phyloP scores from a whole-genome alignment of 2,797 vertebrate species.

The Sylvia borin region DNA sequence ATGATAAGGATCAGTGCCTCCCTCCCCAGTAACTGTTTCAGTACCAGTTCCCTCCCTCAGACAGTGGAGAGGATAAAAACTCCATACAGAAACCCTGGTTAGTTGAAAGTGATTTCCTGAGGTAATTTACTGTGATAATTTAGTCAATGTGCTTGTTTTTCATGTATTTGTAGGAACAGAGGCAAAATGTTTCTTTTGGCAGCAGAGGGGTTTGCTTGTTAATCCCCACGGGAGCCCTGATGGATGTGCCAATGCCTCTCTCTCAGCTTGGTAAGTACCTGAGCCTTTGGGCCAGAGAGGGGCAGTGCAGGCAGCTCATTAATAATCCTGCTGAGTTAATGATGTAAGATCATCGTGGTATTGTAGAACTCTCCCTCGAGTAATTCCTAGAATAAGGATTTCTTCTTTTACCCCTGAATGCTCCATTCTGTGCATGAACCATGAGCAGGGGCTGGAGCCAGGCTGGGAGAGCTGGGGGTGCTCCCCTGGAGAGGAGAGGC shows the following conservation, averaged over 20 bases:
- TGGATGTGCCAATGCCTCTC: not conserved
- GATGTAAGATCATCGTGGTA: not conserved
- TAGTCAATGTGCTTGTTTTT: not conserved
- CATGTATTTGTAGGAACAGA: conserved; percentile 53
- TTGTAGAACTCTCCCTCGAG: not conserved
- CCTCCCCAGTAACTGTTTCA: not conserved
- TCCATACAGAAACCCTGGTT: not conserved
- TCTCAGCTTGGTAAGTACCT: conserved; percentile 58
- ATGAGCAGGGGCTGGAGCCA: not conserved
- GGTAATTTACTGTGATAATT: not conserved
- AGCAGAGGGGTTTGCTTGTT: not conserved
- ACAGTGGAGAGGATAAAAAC: not conserved
- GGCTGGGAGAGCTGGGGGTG: not conserved
- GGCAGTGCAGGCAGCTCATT: not conserved
- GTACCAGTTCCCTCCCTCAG: not conserved
- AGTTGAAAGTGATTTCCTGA: not conserved
- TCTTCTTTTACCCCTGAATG: not conserved
- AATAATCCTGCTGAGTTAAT: not conserved
- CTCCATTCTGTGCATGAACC: not conserved
- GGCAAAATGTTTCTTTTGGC: not conserved
- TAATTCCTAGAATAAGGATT: not conserved
- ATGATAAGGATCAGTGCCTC: not conserved
- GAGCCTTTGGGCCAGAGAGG: not conserved
- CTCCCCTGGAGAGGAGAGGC: no score
- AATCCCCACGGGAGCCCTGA: not conserved